Evolutionary conservation across 1,140 invertebrate genomes (phyloP), one percentile per base, ranked within the genome.

Genomic region (Dufourea novaeangliae): DNA sequence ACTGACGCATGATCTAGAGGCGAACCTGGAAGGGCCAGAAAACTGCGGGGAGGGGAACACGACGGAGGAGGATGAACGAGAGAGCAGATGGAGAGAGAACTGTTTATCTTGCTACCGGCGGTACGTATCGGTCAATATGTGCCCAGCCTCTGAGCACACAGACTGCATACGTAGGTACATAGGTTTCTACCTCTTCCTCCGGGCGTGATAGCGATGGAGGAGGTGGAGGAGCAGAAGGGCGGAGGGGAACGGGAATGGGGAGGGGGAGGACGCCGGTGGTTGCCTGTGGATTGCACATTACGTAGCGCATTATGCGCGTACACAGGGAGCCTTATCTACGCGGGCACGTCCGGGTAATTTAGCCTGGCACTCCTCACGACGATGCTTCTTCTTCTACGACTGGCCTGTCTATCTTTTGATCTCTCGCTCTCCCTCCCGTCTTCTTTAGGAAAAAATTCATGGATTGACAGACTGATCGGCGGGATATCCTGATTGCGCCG

Each of bases 81-180:
- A 69, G 63, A 74, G 50, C 56, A 68, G 75, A 81, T 59, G 79
- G 67, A 84, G 81, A 84, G 83, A 84, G 83, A 84, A 84, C 78
- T 90, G 87, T 90, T 89, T 89, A 87, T 90, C 87, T 89, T 90
- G 86, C 89, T 88, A 90, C 89, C 82, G 85, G 88, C 82, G 73
- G 87, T 90, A 90, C 88, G 89, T 88, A 88, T 89, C 85, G 86
- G 88, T 90, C 88, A 90, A 90, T 90, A 90, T 90, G 87, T 90
- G 86, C 86, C 86, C 87, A 90, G 89, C 82, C 86, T 89, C 88
- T 86, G 86, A 86, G 85, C 78, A 90, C 79, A 88, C 84, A 87
- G 80, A 68, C 83, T 85, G 87, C 87, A 88, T 88, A 88, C 86
- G 75, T 85, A 80, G 79, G 81, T 81, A 87, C 83, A 88, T 80